These are phyloP conservation scores for Drosophila paracracens DNA, from an alignment of 2,888 invertebrate species.

Conservation along the genomic window DNA sequence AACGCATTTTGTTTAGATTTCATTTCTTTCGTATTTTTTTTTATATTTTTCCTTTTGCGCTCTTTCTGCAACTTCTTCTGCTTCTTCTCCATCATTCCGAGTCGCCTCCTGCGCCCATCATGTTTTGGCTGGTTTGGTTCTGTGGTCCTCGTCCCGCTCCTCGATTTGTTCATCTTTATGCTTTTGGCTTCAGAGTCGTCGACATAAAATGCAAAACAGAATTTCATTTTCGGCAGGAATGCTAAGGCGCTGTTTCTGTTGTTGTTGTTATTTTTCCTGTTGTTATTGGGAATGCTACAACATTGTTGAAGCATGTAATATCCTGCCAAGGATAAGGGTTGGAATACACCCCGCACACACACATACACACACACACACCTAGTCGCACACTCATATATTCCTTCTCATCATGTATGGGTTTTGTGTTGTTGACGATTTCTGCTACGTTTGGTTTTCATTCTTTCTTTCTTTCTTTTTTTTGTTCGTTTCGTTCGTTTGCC, in stretches of 20 bases:
- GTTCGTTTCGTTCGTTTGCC: conserved; percentile 15
- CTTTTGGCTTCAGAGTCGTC: conserved; percentile 74
- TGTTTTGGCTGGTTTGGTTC: conserved; percentile 54
- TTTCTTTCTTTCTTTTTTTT: conserved; percentile 39
- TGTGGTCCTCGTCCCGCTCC: conserved; percentile 15
- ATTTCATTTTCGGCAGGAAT: conserved; percentile 81
- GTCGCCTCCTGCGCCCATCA: conserved; percentile 55
- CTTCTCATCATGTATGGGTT: conserved; percentile 46
- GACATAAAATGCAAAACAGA: conserved; percentile 81
- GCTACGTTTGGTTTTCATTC: conserved; percentile 70
- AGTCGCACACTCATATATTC: conserved; percentile 16
- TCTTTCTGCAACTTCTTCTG: conserved; percentile 51
- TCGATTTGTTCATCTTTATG: conserved; percentile 48
- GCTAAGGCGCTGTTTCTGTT: conserved; percentile 47
- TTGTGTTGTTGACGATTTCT: conserved; percentile 77
- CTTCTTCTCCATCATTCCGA: conserved; percentile 40
- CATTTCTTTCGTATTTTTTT: conserved; percentile 61
- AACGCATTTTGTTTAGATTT: conserved; percentile 81
- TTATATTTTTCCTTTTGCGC: conserved; percentile 38
- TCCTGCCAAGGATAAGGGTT: conserved; percentile 79
- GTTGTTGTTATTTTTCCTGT: conserved; percentile 51
- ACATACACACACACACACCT: conserved; percentile 23
- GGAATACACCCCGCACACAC: conserved; percentile 62
- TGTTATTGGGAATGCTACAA: conserved; percentile 81
- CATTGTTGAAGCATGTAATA: conserved; percentile 82